Evolutionary conservation across 1,140 invertebrate genomes (phyloP).

Genomic region (Polypedilum vanderplanki): DNA sequence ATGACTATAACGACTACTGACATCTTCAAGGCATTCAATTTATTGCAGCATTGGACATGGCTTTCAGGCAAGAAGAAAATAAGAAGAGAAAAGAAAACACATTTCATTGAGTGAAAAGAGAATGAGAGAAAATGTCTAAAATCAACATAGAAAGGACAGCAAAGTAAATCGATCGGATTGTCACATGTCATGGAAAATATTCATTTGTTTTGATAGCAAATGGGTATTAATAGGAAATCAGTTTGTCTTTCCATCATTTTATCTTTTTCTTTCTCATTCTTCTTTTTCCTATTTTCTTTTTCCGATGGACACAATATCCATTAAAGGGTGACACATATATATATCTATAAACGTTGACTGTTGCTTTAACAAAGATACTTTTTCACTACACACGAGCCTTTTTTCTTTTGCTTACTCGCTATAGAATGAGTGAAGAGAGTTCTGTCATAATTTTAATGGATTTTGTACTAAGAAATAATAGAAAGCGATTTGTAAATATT

Average conservation of each 20-base stretch:
- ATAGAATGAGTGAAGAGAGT: no score
- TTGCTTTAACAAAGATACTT: no score
- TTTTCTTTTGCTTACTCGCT: no score
- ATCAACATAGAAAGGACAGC: conserved; percentile 8
- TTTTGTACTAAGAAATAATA: no score
- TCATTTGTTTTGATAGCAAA: conserved; percentile 27
- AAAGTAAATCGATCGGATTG: conserved; percentile 26
- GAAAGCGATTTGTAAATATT: no score
- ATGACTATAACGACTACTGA: neutral
- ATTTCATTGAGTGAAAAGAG: neutral
- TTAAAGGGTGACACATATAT: no score
- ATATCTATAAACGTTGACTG: no score
- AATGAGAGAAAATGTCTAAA: neutral
- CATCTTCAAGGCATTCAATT: neutral
- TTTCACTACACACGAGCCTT: no score
- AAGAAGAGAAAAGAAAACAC: neutral
- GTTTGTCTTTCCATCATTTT: neutral
- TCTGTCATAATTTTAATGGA: no score
- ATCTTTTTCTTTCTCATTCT: no score
- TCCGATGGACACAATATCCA: no score
- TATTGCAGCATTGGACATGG: neutral
- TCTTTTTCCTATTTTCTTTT: no score
- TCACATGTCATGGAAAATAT: conserved; percentile 22
- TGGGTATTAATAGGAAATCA: conserved; percentile 23
- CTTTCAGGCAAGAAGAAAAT: neutral